Evolutionary conservation across 1,140 invertebrate species (phyloP).

Genomic region (Popillia japonica): DNA sequence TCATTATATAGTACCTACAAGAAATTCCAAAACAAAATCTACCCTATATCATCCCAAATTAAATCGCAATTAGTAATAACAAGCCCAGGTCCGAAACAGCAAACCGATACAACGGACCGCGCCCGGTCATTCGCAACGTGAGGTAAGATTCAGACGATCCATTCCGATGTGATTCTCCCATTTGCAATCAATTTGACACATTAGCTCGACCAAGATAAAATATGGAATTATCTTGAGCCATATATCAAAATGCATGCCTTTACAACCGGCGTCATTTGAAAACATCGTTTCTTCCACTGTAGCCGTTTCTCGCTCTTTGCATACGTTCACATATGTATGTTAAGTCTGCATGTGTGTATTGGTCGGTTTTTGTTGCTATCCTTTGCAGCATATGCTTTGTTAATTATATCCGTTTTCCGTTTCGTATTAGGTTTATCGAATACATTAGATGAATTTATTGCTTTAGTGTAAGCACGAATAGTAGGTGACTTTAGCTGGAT

Average conservation of each 20-base stretch:
- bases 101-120: neutral
- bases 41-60: neutral
- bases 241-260: slow-evolving; percentile 39
- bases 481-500: neutral
- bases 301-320: neutral
- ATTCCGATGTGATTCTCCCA: slow-evolving; percentile 17
- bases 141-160: slow-evolving; percentile 25
- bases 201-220: slow-evolving; percentile 23
- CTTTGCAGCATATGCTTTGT: neutral
- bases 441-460: slow-evolving; percentile 11
- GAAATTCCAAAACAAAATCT: too few species aligned
- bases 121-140: neutral
- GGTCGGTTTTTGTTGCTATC: neutral
- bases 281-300: slow-evolving; percentile 16
- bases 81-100: neutral
- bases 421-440: slow-evolving; percentile 18
- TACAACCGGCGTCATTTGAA: slow-evolving; percentile 21
- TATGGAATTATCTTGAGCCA: slow-evolving; percentile 37
- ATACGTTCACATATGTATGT: neutral
- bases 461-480: neutral
- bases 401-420: neutral
- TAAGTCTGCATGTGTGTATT: neutral
- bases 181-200: slow-evolving; percentile 37
- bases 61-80: slow-evolving; percentile 31
- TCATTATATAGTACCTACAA: too few species aligned